Evolutionary conservation across 2,888 invertebrate species (phyloP).

Genomic region (Phragmatobia fuliginosa): DNA sequence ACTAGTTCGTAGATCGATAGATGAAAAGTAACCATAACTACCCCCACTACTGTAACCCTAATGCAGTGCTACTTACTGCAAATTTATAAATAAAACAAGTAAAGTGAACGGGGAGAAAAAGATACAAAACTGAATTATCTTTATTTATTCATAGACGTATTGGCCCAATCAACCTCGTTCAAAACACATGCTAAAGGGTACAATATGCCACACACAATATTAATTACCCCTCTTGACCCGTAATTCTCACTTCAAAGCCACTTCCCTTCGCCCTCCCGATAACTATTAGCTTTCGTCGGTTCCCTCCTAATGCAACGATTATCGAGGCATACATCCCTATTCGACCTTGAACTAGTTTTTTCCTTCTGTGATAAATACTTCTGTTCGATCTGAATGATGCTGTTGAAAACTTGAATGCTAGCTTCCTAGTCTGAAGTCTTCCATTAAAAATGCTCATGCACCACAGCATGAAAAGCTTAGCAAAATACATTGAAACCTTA

Average conservation of each 20-base stretch:
- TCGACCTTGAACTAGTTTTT: conserved; percentile 41
- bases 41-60: too few relatives aligned
- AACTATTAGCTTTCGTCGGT: conserved; percentile 10
- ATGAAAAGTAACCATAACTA: too few relatives aligned
- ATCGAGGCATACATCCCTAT: conserved; percentile 20
- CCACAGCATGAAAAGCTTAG: background rate
- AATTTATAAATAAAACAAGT: too few relatives aligned
- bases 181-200: background rate
- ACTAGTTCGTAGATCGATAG: background rate
- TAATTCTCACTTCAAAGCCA: conserved; percentile 6
- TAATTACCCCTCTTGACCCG: conserved; percentile 19
- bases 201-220: conserved; percentile 10
- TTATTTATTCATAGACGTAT: background rate
- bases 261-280: conserved; percentile 14
- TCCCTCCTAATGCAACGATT: conserved; percentile 19
- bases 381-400: conserved; percentile 11
- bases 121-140: background rate
- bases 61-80: too few relatives aligned
- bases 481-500: background rate
- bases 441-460: too few relatives aligned
- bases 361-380: conserved; percentile 13
- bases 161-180: background rate
- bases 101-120: background rate
- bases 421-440: background rate
- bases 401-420: conserved; percentile 3